A percentile compares a stretch with the other conserved stretches of the same genome.
These are phyloP conservation scores for Tolmerus cingulatus DNA, from an alignment of 2,888 invertebrate genomes.

Conservation along the genomic window DNA sequence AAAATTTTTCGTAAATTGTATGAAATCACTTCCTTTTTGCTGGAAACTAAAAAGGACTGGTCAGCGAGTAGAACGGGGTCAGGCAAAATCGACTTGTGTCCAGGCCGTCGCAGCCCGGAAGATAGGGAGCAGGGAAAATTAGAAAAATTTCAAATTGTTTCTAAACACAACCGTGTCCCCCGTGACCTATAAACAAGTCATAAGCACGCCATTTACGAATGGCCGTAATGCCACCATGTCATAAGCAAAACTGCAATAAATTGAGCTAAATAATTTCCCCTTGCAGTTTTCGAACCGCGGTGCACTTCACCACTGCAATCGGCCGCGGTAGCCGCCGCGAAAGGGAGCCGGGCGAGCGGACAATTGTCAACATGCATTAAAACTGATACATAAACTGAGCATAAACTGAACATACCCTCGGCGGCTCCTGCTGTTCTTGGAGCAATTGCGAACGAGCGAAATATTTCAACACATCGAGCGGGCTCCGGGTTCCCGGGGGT, in stretches of 20 bases:
- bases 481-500: neutral
- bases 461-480: conserved; percentile 31
- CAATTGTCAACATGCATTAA: conserved; percentile 40
- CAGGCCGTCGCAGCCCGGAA: neutral
- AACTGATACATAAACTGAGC: conserved; percentile 8
- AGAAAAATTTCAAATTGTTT: conserved; percentile 5
- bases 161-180: conserved; percentile 2
- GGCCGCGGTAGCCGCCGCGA: neutral
- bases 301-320: neutral
- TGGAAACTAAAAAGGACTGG: neutral
- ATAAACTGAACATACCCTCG: conserved; percentile 15
- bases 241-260: conserved; percentile 30
- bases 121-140: neutral
- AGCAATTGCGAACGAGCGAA: conserved; percentile 27
- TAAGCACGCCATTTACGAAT: conserved; percentile 30
- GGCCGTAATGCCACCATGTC: conserved; percentile 19
- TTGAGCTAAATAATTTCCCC: conserved; percentile 34
- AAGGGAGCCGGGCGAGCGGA: conserved; percentile 23
- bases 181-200: conserved; percentile 28
- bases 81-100: neutral
- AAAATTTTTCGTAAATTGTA: neutral
- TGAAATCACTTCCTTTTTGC: neutral
- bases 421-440: conserved; percentile 30
- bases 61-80: neutral
- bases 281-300: neutral